Conservation (phyloP, 2,113 vertebrate genomes). For the Tamias sibiricus region DNA sequence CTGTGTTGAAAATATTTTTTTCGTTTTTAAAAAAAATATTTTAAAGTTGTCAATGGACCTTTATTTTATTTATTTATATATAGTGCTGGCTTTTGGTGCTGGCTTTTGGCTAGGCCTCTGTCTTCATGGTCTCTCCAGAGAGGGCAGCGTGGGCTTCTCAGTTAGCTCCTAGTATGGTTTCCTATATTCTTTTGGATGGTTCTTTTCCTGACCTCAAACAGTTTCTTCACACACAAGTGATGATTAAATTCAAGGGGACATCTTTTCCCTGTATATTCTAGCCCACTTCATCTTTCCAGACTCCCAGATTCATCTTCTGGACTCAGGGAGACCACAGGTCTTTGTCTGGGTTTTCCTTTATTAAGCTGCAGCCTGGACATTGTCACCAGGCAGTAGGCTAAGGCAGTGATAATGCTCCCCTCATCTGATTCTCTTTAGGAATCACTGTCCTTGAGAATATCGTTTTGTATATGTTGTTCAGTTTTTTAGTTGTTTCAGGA, state of each 20-base stretch:
- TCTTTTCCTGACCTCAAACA: neutral
- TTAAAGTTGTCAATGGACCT: too few relatives aligned
- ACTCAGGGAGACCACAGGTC: neutral
- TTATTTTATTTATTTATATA: too few relatives aligned
- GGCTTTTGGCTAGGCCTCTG: neutral
- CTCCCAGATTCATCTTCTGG: neutral
- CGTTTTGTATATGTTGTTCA: neutral
- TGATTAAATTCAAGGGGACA: neutral
- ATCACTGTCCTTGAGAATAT: neutral
- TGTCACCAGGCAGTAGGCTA: neutral
- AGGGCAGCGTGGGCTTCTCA: neutral
- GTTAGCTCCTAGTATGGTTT: neutral
- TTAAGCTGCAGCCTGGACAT: neutral
- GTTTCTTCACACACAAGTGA: neutral
- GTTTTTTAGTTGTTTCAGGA: neutral
- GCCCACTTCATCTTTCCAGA: neutral
- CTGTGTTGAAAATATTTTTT: slow-evolving; percentile 1
- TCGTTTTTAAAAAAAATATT: too few relatives aligned
- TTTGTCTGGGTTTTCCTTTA: neutral
- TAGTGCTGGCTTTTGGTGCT: too few relatives aligned
- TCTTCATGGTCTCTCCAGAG: slow-evolving; percentile 9
- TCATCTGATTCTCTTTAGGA: neutral
- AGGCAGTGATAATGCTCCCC: neutral
- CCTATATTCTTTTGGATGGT: neutral
- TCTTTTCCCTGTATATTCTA: neutral